These are phyloP conservation scores for Catostomus latipinnis DNA, from an alignment of 2,797 vertebrate species.

Conservation along the genomic window DNA sequence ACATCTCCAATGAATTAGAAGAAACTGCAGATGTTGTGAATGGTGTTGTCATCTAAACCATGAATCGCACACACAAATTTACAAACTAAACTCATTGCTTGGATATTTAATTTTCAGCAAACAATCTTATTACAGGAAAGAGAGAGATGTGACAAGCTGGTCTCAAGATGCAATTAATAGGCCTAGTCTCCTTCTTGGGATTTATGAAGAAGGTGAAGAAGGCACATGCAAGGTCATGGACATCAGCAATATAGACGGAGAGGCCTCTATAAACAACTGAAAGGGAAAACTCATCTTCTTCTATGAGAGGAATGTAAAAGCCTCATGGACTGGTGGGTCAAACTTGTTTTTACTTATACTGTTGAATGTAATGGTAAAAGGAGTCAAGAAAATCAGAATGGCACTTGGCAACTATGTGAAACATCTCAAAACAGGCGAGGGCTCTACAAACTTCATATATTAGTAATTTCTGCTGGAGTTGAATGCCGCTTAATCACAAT, in stretches of 20 bases:
- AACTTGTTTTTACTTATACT: background rate
- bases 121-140: conserved; percentile 82
- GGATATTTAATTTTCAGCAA: background rate
- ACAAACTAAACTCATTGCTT: background rate
- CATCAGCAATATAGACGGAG: conserved; percentile 90
- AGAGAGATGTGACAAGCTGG: conserved; percentile 95
- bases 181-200: conserved; percentile 84
- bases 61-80: background rate
- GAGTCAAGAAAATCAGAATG: conserved; percentile 52
- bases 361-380: conserved; percentile 44
- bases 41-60: background rate
- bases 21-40: background rate
- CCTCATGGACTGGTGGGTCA: conserved; percentile 84
- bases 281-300: conserved; percentile 99
- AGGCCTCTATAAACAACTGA: conserved; percentile 98
- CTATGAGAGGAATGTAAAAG: conserved; percentile 93
- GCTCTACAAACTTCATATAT: background rate
- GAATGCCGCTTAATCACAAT: conserved; percentile 1
- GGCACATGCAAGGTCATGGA: conserved; percentile 93
- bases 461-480: background rate
- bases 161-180: conserved; percentile 92
- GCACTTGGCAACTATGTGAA: conserved; percentile 87
- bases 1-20: background rate
- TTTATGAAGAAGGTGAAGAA: conserved; percentile 85
- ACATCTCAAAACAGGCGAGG: conserved; percentile 87